These are phyloP conservation scores for Dipodomys spectabilis DNA, from an alignment of 2,113 vertebrate genomes.

Conservation along the genomic window DNA sequence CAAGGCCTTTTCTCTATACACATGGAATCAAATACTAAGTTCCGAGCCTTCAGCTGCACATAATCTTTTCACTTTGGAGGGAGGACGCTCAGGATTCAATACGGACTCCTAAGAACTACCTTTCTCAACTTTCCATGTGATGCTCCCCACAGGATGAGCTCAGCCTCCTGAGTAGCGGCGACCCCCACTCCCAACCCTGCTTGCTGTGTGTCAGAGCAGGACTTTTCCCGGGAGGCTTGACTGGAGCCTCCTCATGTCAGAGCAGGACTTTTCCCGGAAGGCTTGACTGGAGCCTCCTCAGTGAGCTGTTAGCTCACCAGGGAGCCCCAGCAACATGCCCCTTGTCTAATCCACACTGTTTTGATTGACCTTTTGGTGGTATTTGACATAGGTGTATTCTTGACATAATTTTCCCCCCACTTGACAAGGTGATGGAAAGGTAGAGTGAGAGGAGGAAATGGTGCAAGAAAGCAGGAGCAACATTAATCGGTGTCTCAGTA, in stretches of 20 bases:
- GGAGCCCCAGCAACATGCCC: not conserved
- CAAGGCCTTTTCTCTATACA: not conserved
- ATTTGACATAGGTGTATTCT: not conserved
- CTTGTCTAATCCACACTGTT: not conserved
- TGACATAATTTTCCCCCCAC: not conserved
- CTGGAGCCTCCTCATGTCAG: too few species aligned
- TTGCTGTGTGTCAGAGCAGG: not conserved
- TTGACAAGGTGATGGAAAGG: not conserved
- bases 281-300: too few species aligned
- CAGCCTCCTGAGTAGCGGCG: not conserved
- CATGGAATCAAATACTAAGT: not conserved
- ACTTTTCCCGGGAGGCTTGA: too few species aligned
- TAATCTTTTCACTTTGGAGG: not conserved
- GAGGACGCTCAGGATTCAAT: not conserved
- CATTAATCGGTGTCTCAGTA: not conserved
- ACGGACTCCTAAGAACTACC: not conserved
- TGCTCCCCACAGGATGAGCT: not conserved
- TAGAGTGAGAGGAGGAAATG: not conserved
- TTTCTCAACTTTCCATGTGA: not conserved
- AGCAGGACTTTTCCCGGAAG: not conserved
- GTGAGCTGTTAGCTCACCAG: not conserved
- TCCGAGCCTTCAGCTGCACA: not conserved
- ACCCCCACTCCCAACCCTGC: not conserved
- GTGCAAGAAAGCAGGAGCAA: not conserved
- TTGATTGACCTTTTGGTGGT: not conserved